Evolutionary conservation across 1,140 invertebrate genomes (phyloP).

Genomic region (Drosophila parabipectinata): DNA sequence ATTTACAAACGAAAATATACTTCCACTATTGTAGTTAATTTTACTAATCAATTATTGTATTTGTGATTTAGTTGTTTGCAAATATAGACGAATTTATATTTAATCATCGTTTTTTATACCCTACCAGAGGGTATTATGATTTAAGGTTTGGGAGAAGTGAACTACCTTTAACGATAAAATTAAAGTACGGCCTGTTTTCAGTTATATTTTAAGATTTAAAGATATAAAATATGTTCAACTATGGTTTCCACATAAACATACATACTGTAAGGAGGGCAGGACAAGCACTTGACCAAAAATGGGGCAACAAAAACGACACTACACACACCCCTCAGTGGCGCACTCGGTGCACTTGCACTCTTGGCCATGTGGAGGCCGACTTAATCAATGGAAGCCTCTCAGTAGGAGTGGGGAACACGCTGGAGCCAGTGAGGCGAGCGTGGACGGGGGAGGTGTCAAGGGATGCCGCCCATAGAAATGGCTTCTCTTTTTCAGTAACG

Average conservation of each 20-base stretch:
- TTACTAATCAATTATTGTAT: constrained; percentile 27
- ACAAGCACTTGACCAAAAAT: constrained; percentile 4
- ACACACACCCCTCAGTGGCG: neutral
- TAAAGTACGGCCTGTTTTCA: too few species aligned
- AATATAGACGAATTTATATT: constrained; percentile 26
- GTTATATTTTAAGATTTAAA: too few species aligned
- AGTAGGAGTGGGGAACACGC: constrained; percentile 10
- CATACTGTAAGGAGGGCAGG: too few species aligned
- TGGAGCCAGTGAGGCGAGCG: constrained; percentile 19
- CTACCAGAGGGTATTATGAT: too few species aligned
- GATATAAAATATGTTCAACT: neutral
- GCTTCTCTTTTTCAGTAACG: constrained; percentile 19
- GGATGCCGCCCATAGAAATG: constrained; percentile 12
- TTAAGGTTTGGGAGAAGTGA: too few species aligned
- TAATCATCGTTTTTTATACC: neutral
- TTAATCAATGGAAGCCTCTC: constrained; percentile 41
- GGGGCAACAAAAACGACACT: constrained; percentile 3
- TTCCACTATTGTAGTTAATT: constrained; percentile 12
- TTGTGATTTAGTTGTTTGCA: constrained; percentile 25
- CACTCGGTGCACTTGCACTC: constrained; percentile 45
- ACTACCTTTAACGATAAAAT: too few species aligned
- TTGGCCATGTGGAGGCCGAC: constrained; percentile 42
- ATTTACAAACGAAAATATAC: neutral
- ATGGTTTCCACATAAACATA: constrained; percentile 15
- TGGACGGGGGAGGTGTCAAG: constrained; percentile 1